These are phyloP conservation scores for Chrysotoxum bicinctum DNA, from an alignment of 2,888 invertebrate species.

Conservation along the genomic window DNA sequence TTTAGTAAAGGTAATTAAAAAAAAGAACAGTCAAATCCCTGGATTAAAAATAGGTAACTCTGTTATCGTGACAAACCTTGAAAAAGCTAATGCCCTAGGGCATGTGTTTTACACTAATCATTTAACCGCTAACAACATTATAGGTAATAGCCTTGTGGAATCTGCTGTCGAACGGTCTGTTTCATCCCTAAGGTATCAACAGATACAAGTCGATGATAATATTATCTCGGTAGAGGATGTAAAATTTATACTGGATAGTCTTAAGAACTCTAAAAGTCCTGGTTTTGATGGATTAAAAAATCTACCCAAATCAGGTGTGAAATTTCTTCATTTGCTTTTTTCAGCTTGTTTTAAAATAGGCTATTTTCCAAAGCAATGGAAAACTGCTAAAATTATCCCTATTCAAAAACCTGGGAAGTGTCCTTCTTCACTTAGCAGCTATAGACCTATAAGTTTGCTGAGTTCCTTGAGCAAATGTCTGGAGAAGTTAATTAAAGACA, in stretches of 20 bases:
- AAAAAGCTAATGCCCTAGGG: too few species aligned
- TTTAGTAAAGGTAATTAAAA: too few species aligned
- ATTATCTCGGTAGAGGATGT: background rate
- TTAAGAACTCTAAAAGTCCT: background rate
- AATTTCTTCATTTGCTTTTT: background rate
- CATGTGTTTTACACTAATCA: background rate
- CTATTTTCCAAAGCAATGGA: background rate
- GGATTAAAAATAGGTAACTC: too few species aligned
- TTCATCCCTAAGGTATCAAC: background rate
- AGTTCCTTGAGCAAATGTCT: background rate
- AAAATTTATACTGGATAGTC: background rate
- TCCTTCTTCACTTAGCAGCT: background rate
- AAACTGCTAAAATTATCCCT: background rate
- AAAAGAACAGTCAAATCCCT: too few species aligned
- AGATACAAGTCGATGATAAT: background rate
- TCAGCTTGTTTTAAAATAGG: background rate
- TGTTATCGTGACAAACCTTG: too few species aligned
- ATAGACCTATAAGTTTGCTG: background rate
- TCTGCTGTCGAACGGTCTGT: background rate
- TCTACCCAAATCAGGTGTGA: background rate
- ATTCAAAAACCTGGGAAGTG: background rate
- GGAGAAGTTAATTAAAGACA: background rate
- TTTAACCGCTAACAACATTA: background rate
- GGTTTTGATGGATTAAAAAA: background rate
- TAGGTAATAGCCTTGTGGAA: background rate